Evolutionary conservation across 2,888 invertebrate species (phyloP).

Genomic region (Lagria hirta): DNA sequence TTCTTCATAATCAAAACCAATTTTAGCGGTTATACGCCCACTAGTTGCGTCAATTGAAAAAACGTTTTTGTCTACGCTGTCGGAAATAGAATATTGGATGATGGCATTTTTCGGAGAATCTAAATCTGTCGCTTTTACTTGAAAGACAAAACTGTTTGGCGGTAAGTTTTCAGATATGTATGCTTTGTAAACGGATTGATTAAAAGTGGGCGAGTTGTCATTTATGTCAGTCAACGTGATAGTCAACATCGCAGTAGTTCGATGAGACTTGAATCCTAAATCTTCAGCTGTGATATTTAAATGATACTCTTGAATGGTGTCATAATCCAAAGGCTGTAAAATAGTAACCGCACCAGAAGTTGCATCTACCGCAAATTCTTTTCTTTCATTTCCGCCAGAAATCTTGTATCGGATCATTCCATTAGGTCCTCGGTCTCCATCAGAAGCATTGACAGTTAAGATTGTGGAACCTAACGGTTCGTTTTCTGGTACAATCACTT

Average conservation of each 20-base stretch:
- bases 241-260: constrained; percentile 77
- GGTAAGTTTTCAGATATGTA: constrained; percentile 82
- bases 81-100: constrained; percentile 79
- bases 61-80: constrained; percentile 70
- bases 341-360: constrained; percentile 79
- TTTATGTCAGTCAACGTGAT: constrained; percentile 90
- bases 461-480: constrained; percentile 85
- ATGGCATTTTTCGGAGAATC: constrained; percentile 88
- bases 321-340: constrained; percentile 80
- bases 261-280: constrained; percentile 76
- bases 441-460: constrained; percentile 79
- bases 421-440: constrained; percentile 85
- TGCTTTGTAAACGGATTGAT: constrained; percentile 74
- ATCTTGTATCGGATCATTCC: constrained; percentile 85
- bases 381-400: constrained; percentile 78
- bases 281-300: constrained; percentile 87
- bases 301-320: constrained; percentile 79
- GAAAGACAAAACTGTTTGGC: constrained; percentile 71
- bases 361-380: constrained; percentile 78
- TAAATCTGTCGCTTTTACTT: constrained; percentile 76
- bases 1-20: constrained; percentile 86
- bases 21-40: constrained; percentile 74
- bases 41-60: constrained; percentile 77
- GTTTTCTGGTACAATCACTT: constrained; percentile 90
- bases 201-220: constrained; percentile 88